phyloP scores from a whole-genome alignment of 2,113 vertebrate species.

The Microcebus jonahi region DNA sequence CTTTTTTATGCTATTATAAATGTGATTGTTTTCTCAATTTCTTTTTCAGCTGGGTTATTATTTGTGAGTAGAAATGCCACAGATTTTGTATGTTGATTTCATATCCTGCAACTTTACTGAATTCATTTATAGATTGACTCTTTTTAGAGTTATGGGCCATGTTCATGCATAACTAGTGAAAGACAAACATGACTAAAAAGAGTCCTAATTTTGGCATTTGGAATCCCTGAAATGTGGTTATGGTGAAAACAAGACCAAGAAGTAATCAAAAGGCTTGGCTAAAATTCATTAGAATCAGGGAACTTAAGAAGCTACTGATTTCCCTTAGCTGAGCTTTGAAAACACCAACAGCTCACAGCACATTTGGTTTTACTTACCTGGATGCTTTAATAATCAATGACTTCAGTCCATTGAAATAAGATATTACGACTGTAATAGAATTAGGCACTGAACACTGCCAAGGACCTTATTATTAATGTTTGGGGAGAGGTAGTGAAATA shows the following conservation, averaged over 20 bases:
- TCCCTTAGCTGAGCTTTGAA: not conserved
- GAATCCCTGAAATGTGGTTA: not conserved
- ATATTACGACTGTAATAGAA: conserved; percentile 90
- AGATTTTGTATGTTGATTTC: not conserved
- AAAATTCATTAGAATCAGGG: not conserved
- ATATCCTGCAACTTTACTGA: not conserved
- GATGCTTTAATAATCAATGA: conserved; percentile 90
- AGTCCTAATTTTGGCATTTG: not conserved
- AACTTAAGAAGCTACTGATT: not conserved
- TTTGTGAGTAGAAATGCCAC: not conserved
- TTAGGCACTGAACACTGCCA: conserved; percentile 88
- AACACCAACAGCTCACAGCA: not conserved
- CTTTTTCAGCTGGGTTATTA: too few relatives aligned
- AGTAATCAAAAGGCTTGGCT: not conserved
- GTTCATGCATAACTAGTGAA: not conserved
- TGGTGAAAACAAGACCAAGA: not conserved
- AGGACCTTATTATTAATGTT: conserved; percentile 88
- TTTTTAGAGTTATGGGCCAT: not conserved
- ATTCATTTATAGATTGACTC: not conserved
- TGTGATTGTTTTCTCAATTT: too few relatives aligned
- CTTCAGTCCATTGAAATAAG: conserved; percentile 91
- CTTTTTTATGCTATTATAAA: too few relatives aligned
- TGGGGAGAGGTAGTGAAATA: conserved; percentile 69
- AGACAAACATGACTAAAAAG: not conserved
- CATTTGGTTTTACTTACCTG: conserved; percentile 80